Base-by-base conservation (phyloP, 2,888 invertebrate species). In the Ceramica pisi region DNA sequence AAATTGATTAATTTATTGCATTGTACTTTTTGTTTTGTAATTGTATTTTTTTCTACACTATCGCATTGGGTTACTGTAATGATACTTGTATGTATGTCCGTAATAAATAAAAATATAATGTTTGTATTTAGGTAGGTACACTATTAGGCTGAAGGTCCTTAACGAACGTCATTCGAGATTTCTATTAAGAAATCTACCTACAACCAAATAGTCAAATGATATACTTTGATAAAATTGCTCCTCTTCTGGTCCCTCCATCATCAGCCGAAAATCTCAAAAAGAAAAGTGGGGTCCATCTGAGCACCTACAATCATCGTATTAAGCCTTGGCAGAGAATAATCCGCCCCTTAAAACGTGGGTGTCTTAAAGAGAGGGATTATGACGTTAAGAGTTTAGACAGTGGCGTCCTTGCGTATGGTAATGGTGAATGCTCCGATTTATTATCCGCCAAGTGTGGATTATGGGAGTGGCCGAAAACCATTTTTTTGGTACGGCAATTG, bases 341-440 rank as follows among this genome's bases (percentile, higher is more conserved):
- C 35, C 56, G 59, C 60, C 14, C n/a, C 35, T 77, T 70, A 12
- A 44, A 60, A 50, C 26, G 53, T 55, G 71, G 55, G 14, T 56
- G 60, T 38, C 71, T 70, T 60, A 19, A 46, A 74, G 41, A 60
- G 48, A 56, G 35, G 60, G 74, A 74, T 74, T 74, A 74, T 56
- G n/a, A n/a, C n/a, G 74, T 60, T 60, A 70, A 74, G 78, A 60
- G 55, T 59, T 70, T 70, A 55, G 69, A 53, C 77, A 76, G 69
- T 69, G 14, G 35, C 70, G 10, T 60, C 44, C 60, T 70, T 48
- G 14, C 78, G 55, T 78, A 55, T 70, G 50, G 19, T 61, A 71
- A 70, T 70, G 60, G 55, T 19, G n/a, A 44, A 48, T 44, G 0
- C 53, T 41, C 31, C 12, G 59, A 59, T 77, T 74, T 74, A 70